Percentiles rank a stretch among this genome's conserved stretches.
Evolutionary conservation across 2,797 vertebrate genomes (phyloP).

Genomic region (Lates japonicus): DNA sequence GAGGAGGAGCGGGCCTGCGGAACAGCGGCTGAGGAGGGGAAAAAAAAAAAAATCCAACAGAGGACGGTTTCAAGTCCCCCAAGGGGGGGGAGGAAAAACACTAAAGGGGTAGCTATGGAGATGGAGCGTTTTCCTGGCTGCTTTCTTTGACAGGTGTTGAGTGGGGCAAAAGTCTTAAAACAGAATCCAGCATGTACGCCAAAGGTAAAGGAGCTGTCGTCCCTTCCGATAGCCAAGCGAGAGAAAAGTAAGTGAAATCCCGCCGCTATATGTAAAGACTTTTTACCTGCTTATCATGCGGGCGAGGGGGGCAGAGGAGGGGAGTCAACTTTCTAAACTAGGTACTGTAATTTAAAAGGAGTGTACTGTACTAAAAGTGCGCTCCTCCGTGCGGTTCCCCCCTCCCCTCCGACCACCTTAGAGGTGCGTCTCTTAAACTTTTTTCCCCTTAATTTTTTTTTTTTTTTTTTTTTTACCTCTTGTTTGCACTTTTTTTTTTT

Average conservation of each 20-base stretch:
- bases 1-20: slow-evolving; percentile 85
- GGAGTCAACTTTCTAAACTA: slow-evolving; percentile 85
- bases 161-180: slow-evolving; percentile 92
- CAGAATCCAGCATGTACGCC: slow-evolving; percentile 95
- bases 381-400: slow-evolving; percentile 47
- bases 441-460: slow-evolving; percentile 35
- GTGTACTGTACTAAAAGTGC: slow-evolving; percentile 63
- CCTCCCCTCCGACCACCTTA: slow-evolving; percentile 57
- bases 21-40: slow-evolving; percentile 89
- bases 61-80: slow-evolving; percentile 94
- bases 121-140: slow-evolving; percentile 91
- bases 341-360: slow-evolving; percentile 80
- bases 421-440: slow-evolving; percentile 76
- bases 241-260: slow-evolving; percentile 94
- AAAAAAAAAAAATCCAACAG: slow-evolving; percentile 86
- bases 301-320: slow-evolving; percentile 61
- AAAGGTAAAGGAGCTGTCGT: slow-evolving; percentile 96
- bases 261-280: slow-evolving; percentile 61
- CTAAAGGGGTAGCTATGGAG: slow-evolving; percentile 93
- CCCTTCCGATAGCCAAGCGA: slow-evolving; percentile 96
- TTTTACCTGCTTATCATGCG: slow-evolving; percentile 73
- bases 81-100: slow-evolving; percentile 88
- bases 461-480: slow-evolving; percentile 3
- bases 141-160: slow-evolving; percentile 95
- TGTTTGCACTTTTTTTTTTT: slow-evolving; percentile 29